Base-by-base conservation (phyloP, 2,888 invertebrate genomes). In the Cyrtodaria siliqua region DNA sequence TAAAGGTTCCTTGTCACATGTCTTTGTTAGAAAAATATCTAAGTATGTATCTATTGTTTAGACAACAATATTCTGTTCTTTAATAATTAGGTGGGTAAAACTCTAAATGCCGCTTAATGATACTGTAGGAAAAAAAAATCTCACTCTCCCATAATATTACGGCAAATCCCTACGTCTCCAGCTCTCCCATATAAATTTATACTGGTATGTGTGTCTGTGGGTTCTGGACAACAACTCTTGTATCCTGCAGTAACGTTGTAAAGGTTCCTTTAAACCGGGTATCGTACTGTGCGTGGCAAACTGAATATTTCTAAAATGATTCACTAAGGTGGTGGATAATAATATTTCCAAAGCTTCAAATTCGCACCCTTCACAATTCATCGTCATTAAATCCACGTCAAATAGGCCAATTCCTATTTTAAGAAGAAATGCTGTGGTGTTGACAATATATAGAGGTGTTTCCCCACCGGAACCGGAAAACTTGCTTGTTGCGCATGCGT, bases 351-450 rank as follows among this genome's bases (percentile, higher is more conserved):
- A 24, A 0, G 74, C 69, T 56, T 80, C 84, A 50, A 68, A 84
- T 40, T 84, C 84, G 42, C 84, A 84, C 9, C 84, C 84, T 33
- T 82, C 84, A 59, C 84, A 84, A 33, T 84, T 84, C 18, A 84
- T 61, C 1, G 80, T 76, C 2, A 84, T 18, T 14, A 84, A 47
- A 55, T 84, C 84, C 2, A 84, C 67, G 12, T 81, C 70, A 26
- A 76, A 80, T 23, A 66, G 33, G 2, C 82, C 84, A 18, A 82
- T 73, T 6, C 82, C 84, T 3, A 79, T 27, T 56, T 69, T 67
- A 8, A 68, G 33, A n/a, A 82, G 53, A 49, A 84, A 79, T 18
- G 72, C 72, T 6, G 73, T 80, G 1, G 84, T 61, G 55, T 84
- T 84, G 0, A 60, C 55, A 18, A 83, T 44, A 47, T 67, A 74